Evolutionary conservation across 2,797 vertebrate species (phyloP), one percentile per base, ranked within the genome.

Genomic region (Karalla daura): DNA sequence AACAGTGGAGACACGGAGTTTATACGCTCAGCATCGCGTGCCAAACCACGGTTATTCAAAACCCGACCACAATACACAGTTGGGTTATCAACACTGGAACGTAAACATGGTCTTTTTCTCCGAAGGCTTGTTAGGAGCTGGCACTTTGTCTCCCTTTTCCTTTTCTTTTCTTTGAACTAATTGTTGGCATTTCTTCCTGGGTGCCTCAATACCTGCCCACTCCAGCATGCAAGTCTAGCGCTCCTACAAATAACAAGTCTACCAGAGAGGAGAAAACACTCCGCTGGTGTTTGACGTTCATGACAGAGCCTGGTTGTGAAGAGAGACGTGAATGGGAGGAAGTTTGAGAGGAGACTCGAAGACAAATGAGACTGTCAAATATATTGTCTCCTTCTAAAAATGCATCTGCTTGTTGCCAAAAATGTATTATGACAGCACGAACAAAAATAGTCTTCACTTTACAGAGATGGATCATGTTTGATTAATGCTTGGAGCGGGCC

Each of bases 11-110:
- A 64, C 63, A 72, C 63, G 46, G 65, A 63, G 71, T 81, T 76
- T 84, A 64, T 76, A 58, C 70, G 56, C 73, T 72, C 60, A 45
- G 37, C 41, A 72, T 17, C 43, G 59, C 35, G 51, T 70, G 85
- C 88, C 86, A 91, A 85, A 81, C 89, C 87, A 50, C 80, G 66
- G 81, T 82, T 83, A 86, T 89, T 81, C 78, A 76, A 86, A 85
- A 78, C 66, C 76, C 10, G 45, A 83, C 89, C 88, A 83, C 88
- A 88, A 83, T 68, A 85, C 78, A 72, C 79, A 73, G 62, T 77
- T 73, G 82, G 76, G 59, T 66, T 65, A 67, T 76, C 61, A 81
- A 81, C 83, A 63, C 78, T 85, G 74, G 68, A 89, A 82, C 81
- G 81, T 74, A 84, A 87, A 90, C 84, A 84, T 58, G 55, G 23